Percentiles rank a stretch among this genome's conserved stretches.
These are phyloP conservation scores for Metacarcinus magister DNA, from an alignment of 2,888 invertebrate species.

Conservation along the genomic window DNA sequence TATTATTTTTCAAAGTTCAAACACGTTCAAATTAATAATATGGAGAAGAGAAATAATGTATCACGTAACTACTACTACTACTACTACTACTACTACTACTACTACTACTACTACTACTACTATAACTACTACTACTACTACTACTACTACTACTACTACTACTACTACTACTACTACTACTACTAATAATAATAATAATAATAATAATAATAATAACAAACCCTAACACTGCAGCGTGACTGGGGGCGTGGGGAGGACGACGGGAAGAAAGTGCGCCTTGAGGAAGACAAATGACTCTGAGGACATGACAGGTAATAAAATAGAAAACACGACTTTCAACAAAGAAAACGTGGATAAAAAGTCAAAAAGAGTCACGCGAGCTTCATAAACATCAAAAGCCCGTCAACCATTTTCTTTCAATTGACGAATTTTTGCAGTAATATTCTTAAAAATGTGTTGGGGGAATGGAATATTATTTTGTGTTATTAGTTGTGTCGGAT, in stretches of 20 bases:
- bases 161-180: no score
- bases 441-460: neutral
- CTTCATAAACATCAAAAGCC: conserved; percentile 27
- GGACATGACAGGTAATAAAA: conserved; percentile 10
- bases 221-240: neutral
- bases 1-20: no score
- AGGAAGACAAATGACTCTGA: neutral
- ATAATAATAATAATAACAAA: neutral
- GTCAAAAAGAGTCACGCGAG: conserved; percentile 33
- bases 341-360: neutral
- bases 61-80: no score
- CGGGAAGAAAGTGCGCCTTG: neutral
- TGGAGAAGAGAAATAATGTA: no score
- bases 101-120: no score
- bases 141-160: no score
- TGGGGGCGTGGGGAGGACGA: neutral
- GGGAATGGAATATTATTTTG: no score
- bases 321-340: neutral
- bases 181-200: no score
- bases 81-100: no score
- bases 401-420: neutral
- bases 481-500: no score
- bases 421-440: neutral
- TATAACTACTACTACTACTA: no score
- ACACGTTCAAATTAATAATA: no score